Percentiles rank a stretch among this genome's conserved stretches.
These are phyloP conservation scores for Geotrupes spiniger DNA, from an alignment of 2,888 invertebrate species.

Conservation along the genomic window DNA sequence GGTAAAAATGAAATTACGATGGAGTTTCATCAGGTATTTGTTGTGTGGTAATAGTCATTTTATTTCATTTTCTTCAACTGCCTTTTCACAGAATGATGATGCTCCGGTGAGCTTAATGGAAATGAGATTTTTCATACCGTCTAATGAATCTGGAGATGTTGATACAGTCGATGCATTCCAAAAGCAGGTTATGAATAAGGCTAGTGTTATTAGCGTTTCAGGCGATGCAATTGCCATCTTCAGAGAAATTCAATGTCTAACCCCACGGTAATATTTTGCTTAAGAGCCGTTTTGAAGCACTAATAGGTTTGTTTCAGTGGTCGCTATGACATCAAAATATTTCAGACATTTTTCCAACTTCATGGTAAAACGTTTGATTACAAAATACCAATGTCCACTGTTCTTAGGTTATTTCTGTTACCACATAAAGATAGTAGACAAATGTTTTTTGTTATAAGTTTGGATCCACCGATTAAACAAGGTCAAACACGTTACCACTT, in stretches of 20 bases:
- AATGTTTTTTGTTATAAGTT: constrained; percentile 95
- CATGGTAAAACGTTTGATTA: constrained; percentile 99
- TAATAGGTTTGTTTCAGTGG: constrained; percentile 69
- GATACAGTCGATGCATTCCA: constrained; percentile 98
- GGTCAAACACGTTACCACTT: constrained; percentile 99
- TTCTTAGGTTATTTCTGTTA: constrained; percentile 87
- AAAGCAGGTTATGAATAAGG: constrained; percentile 93
- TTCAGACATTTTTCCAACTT: constrained; percentile 85
- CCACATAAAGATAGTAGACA: constrained; percentile 98
- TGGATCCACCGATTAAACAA: constrained; percentile 99
- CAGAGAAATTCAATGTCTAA: constrained; percentile 94
- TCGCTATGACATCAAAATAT: constrained; percentile 94
- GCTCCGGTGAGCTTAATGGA: constrained; percentile 96
- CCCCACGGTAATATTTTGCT: constrained; percentile 72
- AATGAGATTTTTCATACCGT: constrained; percentile 96
- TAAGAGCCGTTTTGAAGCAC: neutral
- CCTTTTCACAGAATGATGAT: constrained; percentile 87
- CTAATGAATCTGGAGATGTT: constrained; percentile 81
- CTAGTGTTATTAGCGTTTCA: constrained; percentile 95
- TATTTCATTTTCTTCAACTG: too few species aligned
- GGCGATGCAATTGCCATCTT: constrained; percentile 98
- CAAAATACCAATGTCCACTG: constrained; percentile 97
- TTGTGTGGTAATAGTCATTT: too few species aligned
- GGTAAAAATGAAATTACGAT: constrained; percentile 98
- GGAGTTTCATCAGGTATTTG: constrained; percentile 87